Evolutionary conservation across 2,888 invertebrate genomes (phyloP).

Genomic region (Lycocerus yunnanus): DNA sequence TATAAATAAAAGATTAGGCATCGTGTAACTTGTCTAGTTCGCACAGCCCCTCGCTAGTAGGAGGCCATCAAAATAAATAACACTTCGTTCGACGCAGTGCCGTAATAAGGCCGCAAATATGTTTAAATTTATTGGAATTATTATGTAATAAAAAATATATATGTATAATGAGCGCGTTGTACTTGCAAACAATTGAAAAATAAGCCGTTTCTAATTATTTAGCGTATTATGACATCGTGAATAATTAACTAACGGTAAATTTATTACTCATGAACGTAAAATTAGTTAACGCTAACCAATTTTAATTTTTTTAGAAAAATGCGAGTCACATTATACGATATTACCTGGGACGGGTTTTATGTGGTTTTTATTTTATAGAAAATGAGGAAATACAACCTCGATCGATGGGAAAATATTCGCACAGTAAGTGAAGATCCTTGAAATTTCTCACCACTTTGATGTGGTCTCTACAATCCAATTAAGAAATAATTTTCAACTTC

Average conservation of each 20-base stretch:
- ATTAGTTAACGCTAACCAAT: not conserved
- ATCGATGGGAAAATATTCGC: not conserved
- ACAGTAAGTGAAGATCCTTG: not conserved
- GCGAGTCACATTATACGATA: not conserved
- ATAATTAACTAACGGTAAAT: not conserved
- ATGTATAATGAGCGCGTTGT: too few relatives aligned
- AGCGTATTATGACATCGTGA: not conserved
- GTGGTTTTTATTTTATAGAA: not conserved
- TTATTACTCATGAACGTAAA: not conserved
- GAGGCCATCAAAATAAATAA: not conserved
- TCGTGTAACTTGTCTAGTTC: not conserved
- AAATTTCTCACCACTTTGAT: not conserved
- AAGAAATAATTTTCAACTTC: not conserved
- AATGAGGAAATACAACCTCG: not conserved
- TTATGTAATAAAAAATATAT: too few relatives aligned
- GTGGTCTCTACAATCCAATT: not conserved
- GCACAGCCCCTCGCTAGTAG: not conserved
- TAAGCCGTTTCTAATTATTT: not conserved
- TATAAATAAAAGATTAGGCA: not conserved
- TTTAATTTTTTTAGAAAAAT: not conserved
- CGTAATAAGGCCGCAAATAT: not conserved
- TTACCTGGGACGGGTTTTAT: not conserved
- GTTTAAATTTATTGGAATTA: too few relatives aligned
- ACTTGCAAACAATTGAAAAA: not conserved
- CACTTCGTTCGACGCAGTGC: not conserved